Base-by-base conservation (phyloP, 2,888 invertebrate genomes). In the Strigamia crassipes region DNA sequence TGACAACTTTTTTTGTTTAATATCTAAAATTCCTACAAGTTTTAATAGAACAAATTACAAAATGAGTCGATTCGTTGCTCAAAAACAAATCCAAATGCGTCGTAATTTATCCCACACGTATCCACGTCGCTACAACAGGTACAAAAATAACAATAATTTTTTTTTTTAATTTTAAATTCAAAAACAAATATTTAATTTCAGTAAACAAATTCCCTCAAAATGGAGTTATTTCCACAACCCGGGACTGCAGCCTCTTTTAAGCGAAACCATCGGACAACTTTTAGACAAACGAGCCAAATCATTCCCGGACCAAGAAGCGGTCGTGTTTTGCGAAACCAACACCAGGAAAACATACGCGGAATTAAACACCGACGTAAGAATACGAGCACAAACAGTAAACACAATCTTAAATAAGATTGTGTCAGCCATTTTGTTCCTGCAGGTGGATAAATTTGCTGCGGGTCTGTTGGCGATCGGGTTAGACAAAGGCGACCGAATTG, bases 381-480 rank as follows among this genome's bases (percentile, higher is more conserved):
- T n/a, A 27, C 8, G 3, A 18, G 5, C 3, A 27, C 13, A 18
- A 27, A 18, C 10, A 9, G 4, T n/a, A 51, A 51, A n/a, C n/a
- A n/a, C n/a, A n/a, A n/a, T n/a, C n/a, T n/a, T n/a, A n/a, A n/a
- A n/a, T n/a, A n/a, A n/a, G n/a, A n/a, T n/a, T n/a, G n/a, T n/a
- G n/a, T n/a, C n/a, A n/a, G n/a, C n/a, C n/a, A 6, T 51, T 51
- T 6, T 51, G 51, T 4, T 51, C 51, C 4, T 51, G 21, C 46
- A 94, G 91, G 92, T 92, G 0, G 92, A 94, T 86, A 89, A 89
- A 82, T 86, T 95, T 3, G 94, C 94, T 0, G 92, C 92, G 0
- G 93, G 94, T 0, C 89, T 96, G 0, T 85, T 90, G n/a, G 90
- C 90, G 51, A 85, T 94, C 34, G 95, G 94, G 0, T 85, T 95